Percentiles rank a stretch among this genome's conserved stretches.
phyloP scores from a whole-genome alignment of 2,797 vertebrate genomes.

The Alca torda region DNA sequence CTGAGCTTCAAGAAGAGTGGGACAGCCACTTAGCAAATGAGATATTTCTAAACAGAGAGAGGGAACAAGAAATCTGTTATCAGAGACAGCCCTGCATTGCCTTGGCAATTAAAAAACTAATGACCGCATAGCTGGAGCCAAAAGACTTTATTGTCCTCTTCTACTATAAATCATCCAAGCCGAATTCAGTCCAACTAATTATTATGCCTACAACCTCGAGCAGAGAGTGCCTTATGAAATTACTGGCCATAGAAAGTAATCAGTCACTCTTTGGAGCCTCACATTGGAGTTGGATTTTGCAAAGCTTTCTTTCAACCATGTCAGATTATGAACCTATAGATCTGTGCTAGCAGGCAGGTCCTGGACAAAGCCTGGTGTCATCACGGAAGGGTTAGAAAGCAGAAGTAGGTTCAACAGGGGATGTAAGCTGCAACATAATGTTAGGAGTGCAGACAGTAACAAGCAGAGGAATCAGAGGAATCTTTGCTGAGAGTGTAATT shows the following conservation, averaged over 20 bases:
- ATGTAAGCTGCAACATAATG: background rate
- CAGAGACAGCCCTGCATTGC: conserved; percentile 32
- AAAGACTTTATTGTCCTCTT: conserved; percentile 27
- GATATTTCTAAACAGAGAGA: conserved; percentile 18
- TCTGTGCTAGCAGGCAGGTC: background rate
- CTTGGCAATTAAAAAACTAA: conserved; percentile 46
- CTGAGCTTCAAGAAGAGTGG: conserved; percentile 22
- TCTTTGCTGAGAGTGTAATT: background rate
- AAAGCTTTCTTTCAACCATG: background rate
- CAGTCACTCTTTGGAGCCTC: background rate
- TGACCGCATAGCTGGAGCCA: conserved; percentile 12
- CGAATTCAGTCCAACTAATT: conserved; percentile 5
- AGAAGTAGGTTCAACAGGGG: background rate
- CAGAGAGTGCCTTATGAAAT: background rate
- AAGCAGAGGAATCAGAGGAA: background rate
- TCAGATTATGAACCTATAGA: background rate
- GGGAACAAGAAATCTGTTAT: conserved; percentile 33
- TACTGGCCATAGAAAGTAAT: background rate
- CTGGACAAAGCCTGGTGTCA: background rate
- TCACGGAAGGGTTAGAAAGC: background rate
- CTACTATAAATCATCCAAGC: conserved; percentile 13
- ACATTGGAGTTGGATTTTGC: background rate
- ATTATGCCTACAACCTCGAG: background rate
- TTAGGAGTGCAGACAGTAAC: background rate
- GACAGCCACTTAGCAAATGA: conserved; percentile 49